phyloP scores from a whole-genome alignment of 2,113 vertebrate genomes.

The Butorides virescens region DNA sequence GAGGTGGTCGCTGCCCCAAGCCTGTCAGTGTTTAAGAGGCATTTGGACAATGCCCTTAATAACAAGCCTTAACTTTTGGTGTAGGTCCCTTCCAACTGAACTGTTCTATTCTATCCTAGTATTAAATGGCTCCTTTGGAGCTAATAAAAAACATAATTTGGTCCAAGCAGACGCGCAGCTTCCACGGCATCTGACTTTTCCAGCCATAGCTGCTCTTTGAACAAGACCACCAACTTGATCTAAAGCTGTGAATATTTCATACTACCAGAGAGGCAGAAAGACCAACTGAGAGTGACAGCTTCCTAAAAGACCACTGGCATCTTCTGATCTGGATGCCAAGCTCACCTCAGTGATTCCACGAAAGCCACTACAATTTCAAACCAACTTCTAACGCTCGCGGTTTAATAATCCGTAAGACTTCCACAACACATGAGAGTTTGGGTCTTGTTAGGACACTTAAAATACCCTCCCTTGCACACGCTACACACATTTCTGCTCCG shows the following conservation, averaged over 20 bases:
- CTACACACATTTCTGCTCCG: background rate
- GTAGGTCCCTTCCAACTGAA: background rate
- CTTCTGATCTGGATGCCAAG: background rate
- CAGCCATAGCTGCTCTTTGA: background rate
- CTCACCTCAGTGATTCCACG: background rate
- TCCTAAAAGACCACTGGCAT: background rate
- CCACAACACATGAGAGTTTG: fast-evolving
- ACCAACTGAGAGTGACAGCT: background rate
- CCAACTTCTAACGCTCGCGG: background rate
- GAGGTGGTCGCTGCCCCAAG: fast-evolving
- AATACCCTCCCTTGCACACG: background rate
- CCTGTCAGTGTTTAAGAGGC: background rate
- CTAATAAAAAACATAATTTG: background rate
- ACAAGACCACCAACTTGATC: background rate
- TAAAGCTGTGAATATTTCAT: background rate
- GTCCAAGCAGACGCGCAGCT: background rate
- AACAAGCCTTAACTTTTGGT: background rate
- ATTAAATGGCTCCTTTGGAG: background rate
- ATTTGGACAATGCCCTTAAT: background rate
- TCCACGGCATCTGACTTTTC: background rate
- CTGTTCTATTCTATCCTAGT: background rate
- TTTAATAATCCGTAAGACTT: background rate
- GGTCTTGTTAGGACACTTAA: background rate
- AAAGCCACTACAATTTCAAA: background rate
- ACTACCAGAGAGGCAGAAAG: background rate